Base-by-base conservation (phyloP, 2,797 vertebrate genomes). In the Eutrigla gurnardus region DNA sequence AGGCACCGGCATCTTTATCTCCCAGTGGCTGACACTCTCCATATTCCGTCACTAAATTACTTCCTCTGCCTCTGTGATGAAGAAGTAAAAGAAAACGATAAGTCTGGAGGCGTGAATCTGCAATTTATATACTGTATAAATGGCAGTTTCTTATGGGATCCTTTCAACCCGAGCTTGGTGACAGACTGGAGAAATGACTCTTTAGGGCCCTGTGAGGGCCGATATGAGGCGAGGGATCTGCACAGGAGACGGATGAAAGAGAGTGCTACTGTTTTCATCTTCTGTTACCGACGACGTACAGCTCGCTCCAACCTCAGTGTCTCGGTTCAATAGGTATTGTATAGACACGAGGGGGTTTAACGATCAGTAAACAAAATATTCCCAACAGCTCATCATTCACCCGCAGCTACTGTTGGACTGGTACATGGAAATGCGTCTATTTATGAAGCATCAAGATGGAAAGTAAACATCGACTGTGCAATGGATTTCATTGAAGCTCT, bases 21-120 rank as follows among this genome's bases (percentile, higher is more conserved):
- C 78, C 81, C 66, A 63, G 66, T n/a, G 74, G 82, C 85, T 80
- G 77, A 70, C 85, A 54, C 74, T 77, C 82, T 89, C 89, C 86
- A 86, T 89, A 93, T 91, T 90, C 89, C 79, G 10, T 61, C 85
- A 55, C 78, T 87, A 93, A 94, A 95, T 95, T 90, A 93, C 93
- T 93, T 93, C 88, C 86, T 82, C 78, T 88, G 75, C 83, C 73
- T 81, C 77, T 70, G 82, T 90, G 91, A 94, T 90, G 88, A 89
- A 90, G 89, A 89, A 89, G 90, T 88, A 88, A 90, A 89, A 83
- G 86, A 85, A 92, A 92, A 86, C 8, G 85, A 93, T 93, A 91
- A 88, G 87, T 93, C 87, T 86, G 73, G 83, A 75, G 86, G 82
- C 62, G 66, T 80, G 85, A 93, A 91, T 93, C 72, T 87, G 90